Evolutionary conservation across 2,888 invertebrate species (phyloP).

Genomic region (Siphonodentalium dalli): DNA sequence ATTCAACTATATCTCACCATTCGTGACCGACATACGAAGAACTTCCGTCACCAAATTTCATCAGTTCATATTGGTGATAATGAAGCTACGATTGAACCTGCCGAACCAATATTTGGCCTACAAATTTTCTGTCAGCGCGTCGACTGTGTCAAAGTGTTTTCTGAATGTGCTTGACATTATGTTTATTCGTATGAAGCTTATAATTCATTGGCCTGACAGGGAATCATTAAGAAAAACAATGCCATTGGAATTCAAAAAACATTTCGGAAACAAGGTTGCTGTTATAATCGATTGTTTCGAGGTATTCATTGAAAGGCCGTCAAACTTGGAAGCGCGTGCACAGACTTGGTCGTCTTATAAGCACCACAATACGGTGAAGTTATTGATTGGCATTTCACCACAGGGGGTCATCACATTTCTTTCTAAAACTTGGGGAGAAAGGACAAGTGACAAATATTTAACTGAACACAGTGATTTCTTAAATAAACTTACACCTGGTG

Average conservation of each 20-base stretch:
- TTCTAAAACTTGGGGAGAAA: conserved; percentile 35
- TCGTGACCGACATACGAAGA: not conserved
- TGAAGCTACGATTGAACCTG: conserved; percentile 24
- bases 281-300: conserved; percentile 34
- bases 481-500: conserved; percentile 30
- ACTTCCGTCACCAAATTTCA: conserved; percentile 19
- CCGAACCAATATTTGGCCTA: conserved; percentile 14
- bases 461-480: conserved; percentile 30
- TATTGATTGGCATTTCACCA: conserved; percentile 37
- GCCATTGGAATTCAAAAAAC: conserved; percentile 24
- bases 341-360: conserved; percentile 38
- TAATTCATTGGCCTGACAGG: conserved; percentile 21
- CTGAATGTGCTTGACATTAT: conserved; percentile 7
- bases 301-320: conserved; percentile 32
- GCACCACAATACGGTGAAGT: conserved; percentile 37
- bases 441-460: conserved; percentile 35
- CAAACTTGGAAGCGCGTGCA: conserved; percentile 27
- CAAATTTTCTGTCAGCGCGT: conserved; percentile 6
- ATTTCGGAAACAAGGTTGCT: conserved; percentile 19
- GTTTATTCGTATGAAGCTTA: conserved; percentile 8
- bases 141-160: conserved; percentile 13
- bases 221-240: conserved; percentile 19
- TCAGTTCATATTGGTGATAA: conserved; percentile 14
- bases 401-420: conserved; percentile 36
- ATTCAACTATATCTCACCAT: not conserved